These are phyloP conservation scores for Tricholaema leucomelas DNA, from an alignment of 2,113 vertebrate genomes.

Conservation along the genomic window DNA sequence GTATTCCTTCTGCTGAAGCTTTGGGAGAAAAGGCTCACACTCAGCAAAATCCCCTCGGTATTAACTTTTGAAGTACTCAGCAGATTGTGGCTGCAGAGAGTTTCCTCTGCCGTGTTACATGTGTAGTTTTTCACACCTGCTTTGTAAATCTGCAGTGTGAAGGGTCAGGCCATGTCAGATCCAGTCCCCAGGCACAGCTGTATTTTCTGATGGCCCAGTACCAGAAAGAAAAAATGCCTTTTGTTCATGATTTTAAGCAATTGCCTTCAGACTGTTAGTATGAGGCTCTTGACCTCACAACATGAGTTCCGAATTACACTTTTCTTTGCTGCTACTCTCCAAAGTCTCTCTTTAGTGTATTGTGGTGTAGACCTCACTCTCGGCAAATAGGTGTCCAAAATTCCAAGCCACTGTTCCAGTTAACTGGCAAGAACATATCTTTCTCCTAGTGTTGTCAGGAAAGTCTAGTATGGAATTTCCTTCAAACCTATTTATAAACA, in stretches of 20 bases:
- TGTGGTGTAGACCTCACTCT: background rate
- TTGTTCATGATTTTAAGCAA: background rate
- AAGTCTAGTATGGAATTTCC: background rate
- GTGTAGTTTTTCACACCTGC: background rate
- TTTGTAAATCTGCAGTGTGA: background rate
- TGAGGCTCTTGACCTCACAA: background rate
- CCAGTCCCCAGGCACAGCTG: background rate
- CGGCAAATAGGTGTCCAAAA: background rate
- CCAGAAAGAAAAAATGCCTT: background rate
- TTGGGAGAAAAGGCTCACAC: background rate
- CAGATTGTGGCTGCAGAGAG: background rate
- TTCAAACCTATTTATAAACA: background rate
- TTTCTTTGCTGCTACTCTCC: background rate
- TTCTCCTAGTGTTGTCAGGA: background rate
- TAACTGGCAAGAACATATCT: background rate
- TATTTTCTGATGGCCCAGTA: background rate
- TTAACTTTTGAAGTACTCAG: background rate
- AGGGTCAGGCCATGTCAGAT: background rate
- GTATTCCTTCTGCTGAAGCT: background rate
- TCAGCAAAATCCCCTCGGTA: background rate
- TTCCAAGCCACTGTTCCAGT: background rate
- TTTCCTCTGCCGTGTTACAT: background rate
- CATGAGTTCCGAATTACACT: background rate
- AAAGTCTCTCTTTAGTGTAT: background rate
- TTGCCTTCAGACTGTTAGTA: background rate